Evolutionary conservation across 2,797 vertebrate genomes (phyloP).

Genomic region (Coilia nasus): DNA sequence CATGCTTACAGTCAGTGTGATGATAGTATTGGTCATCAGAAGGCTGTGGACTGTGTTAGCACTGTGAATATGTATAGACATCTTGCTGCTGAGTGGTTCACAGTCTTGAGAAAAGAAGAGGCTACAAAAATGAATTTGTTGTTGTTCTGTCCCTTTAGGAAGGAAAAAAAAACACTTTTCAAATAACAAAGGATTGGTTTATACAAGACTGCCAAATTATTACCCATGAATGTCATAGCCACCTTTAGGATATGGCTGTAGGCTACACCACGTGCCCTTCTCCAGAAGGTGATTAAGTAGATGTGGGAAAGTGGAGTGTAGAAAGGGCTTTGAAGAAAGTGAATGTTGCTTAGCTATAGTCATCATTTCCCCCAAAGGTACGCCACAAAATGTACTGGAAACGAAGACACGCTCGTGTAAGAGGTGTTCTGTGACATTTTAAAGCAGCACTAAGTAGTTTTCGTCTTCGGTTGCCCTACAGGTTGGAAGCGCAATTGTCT

Average conservation of each 20-base stretch:
- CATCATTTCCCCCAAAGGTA: background rate
- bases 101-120: too few species aligned
- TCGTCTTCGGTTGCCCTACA: too few species aligned
- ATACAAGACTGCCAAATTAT: constrained; percentile 50
- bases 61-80: too few species aligned
- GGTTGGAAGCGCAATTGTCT: too few species aligned
- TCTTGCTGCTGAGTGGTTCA: too few species aligned
- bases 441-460: too few species aligned
- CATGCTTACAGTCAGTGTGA: background rate
- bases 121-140: background rate
- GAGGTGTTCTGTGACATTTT: too few species aligned
- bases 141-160: background rate
- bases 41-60: background rate
- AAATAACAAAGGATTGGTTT: background rate
- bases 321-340: background rate
- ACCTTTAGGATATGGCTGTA: constrained; percentile 1
- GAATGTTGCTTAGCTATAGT: background rate
- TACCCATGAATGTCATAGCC: constrained; percentile 23
- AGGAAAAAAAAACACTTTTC: background rate
- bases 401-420: too few species aligned
- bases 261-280: constrained; percentile 65
- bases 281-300: constrained; percentile 70
- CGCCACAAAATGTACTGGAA: background rate
- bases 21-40: background rate
- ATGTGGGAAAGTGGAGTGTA: background rate